These are phyloP conservation scores for Busseola fusca DNA, from an alignment of 2,888 invertebrate species.

Conservation along the genomic window DNA sequence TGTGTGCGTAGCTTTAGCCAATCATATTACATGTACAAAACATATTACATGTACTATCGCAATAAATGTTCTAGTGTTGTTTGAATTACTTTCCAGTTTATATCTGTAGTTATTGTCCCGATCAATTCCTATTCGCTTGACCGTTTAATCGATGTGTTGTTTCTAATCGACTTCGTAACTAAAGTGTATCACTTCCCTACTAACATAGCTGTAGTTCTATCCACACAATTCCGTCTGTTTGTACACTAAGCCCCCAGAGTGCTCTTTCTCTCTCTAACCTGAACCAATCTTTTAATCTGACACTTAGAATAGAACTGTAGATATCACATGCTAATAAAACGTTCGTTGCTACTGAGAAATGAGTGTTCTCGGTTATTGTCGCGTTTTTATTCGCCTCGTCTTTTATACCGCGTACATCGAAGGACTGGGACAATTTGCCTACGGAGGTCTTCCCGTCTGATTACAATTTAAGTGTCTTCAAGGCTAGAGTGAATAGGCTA, in stretches of 20 bases:
- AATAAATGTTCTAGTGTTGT: conserved; percentile 43
- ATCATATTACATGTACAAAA: conserved; percentile 17
- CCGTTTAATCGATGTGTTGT: conserved; percentile 16
- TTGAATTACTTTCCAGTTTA: conserved; percentile 8
- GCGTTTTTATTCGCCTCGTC: no score
- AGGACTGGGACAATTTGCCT: no score
- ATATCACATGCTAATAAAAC: conserved; percentile 47
- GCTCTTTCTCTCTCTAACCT: conserved; percentile 84
- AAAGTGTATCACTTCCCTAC: conserved; percentile 54
- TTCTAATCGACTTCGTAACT: conserved; percentile 43
- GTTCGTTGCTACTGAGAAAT: conserved; percentile 25
- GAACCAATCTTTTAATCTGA: conserved; percentile 68
- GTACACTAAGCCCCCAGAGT: conserved; percentile 67
- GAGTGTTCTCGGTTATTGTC: background rate
- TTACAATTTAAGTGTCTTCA: no score
- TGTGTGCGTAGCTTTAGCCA: conserved; percentile 37
- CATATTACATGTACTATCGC: conserved; percentile 18
- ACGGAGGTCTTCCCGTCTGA: no score
- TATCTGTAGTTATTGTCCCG: conserved; percentile 13
- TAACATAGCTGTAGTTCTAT: conserved; percentile 54
- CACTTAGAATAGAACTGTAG: conserved; percentile 61
- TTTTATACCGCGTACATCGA: no score
- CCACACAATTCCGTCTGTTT: conserved; percentile 53
- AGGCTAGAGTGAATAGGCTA: no score
- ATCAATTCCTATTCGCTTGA: conserved; percentile 35